phyloP scores from a whole-genome alignment of 2,113 vertebrate species.

The Oryzias melastigma region DNA sequence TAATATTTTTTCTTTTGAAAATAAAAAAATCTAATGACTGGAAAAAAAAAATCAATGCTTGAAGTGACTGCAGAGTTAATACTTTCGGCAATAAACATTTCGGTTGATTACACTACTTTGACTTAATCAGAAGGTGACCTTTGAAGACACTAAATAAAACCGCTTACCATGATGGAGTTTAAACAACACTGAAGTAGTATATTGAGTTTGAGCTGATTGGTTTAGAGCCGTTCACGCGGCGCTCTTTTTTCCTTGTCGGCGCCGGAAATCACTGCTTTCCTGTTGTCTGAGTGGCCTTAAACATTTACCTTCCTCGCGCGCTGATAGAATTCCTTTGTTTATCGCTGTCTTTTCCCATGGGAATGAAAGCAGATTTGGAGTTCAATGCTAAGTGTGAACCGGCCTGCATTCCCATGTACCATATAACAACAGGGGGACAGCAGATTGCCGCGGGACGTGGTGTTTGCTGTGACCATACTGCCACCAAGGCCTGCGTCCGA shows the following conservation, averaged over 20 bases:
- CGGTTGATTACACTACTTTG: constrained; percentile 68
- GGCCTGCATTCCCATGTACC: constrained; percentile 44
- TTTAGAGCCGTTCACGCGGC: constrained; percentile 55
- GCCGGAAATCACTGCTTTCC: constrained; percentile 74
- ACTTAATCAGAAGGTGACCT: constrained; percentile 73
- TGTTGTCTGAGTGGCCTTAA: constrained; percentile 70
- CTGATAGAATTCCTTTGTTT: constrained; percentile 72
- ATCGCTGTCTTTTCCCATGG: constrained; percentile 66
- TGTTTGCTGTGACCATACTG: constrained; percentile 51
- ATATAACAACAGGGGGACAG: constrained; percentile 25
- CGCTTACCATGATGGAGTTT: constrained; percentile 70
- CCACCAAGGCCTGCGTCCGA: constrained; percentile 49
- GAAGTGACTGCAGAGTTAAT: constrained; percentile 57
- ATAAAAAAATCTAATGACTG: constrained; percentile 33
- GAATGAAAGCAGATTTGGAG: constrained; percentile 55
- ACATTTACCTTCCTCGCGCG: constrained; percentile 61
- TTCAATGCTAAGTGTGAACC: constrained; percentile 51
- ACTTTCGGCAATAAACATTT: constrained; percentile 64
- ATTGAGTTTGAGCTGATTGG: constrained; percentile 74
- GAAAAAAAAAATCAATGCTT: constrained; percentile 23
- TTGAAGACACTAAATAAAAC: constrained; percentile 72
- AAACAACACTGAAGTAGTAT: constrained; percentile 71
- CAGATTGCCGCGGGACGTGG: constrained; percentile 22
- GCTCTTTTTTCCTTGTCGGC: constrained; percentile 70
- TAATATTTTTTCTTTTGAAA: constrained; percentile 14